phyloP scores from a whole-genome alignment of 2,113 vertebrate genomes.

The Mesocricetus auratus region DNA sequence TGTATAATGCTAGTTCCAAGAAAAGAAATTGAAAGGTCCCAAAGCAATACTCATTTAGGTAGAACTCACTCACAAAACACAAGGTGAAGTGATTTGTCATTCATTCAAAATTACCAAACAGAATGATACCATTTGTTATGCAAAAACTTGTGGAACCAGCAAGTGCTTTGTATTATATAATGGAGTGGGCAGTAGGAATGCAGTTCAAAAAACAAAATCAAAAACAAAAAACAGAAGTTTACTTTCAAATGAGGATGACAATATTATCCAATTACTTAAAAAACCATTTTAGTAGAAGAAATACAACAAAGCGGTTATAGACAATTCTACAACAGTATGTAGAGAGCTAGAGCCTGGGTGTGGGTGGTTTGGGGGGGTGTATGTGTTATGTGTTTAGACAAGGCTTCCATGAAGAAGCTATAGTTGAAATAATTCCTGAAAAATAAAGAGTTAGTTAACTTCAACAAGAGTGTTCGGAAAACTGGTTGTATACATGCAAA shows the following conservation, averaged over 20 bases:
- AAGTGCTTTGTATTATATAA: not conserved
- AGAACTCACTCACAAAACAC: not conserved
- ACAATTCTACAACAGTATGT: not conserved
- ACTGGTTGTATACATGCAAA: not conserved
- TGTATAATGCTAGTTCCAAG: not conserved
- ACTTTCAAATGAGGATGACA: not conserved
- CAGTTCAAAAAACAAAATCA: not conserved
- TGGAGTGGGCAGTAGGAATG: not conserved
- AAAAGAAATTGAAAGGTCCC: not conserved
- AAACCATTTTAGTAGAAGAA: slow-evolving; percentile 8
- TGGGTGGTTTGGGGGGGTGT: not conserved
- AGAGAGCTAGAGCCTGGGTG: not conserved
- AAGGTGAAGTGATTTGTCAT: not conserved
- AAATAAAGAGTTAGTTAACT: slow-evolving; percentile 4
- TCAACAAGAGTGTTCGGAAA: not conserved
- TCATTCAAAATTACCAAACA: not conserved
- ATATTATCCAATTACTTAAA: not conserved
- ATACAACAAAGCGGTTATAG: not conserved
- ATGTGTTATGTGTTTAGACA: not conserved
- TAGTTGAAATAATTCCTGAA: not conserved
- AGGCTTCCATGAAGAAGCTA: not conserved
- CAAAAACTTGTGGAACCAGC: not conserved
- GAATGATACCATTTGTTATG: not conserved
- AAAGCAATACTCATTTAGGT: not conserved
- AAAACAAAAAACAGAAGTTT: not conserved